A percentile compares a stretch with the other conserved stretches of the same genome.
phyloP scores from a whole-genome alignment of 2,113 vertebrate species.

The Neotragus moschatus region DNA sequence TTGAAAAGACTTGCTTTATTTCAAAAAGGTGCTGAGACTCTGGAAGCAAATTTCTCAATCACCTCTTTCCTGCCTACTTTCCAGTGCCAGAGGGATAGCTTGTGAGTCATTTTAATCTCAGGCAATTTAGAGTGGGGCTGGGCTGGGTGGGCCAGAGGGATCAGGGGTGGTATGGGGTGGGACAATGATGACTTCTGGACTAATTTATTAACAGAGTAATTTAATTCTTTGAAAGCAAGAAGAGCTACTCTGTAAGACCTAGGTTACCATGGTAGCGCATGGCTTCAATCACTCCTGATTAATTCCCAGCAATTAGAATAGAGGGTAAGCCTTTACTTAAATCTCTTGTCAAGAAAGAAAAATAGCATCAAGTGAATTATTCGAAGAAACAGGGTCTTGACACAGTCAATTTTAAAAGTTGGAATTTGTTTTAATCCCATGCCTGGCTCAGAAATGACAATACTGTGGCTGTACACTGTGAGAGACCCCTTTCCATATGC shows the following conservation, averaged over 20 bases:
- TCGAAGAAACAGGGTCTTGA: slow-evolving; percentile 40
- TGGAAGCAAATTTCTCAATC: neutral
- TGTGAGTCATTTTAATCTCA: neutral
- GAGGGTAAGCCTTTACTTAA: slow-evolving; percentile 59
- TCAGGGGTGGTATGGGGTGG: neutral
- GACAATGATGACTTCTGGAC: neutral
- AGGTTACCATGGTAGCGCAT: slow-evolving; percentile 78
- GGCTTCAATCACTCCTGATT: slow-evolving; percentile 75
- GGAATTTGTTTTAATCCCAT: slow-evolving; percentile 10
- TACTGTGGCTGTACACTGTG: neutral
- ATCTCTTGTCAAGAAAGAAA: slow-evolving; percentile 50
- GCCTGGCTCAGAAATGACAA: slow-evolving; percentile 17
- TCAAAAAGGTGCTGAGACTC: neutral
- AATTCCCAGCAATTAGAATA: slow-evolving; percentile 78
- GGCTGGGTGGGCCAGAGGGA: neutral
- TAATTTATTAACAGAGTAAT: slow-evolving; percentile 31
- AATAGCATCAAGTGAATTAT: slow-evolving; percentile 32
- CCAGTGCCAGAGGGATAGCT: neutral
- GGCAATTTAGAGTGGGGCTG: neutral
- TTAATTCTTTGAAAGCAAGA: slow-evolving; percentile 44
- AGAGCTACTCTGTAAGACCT: slow-evolving; percentile 49
- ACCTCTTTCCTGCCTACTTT: neutral
- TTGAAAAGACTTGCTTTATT: neutral
- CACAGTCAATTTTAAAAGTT: slow-evolving; percentile 55
- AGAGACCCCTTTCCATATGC: neutral